phyloP scores from a whole-genome alignment of 2,888 invertebrate genomes.

The Caenorhabditis doughertyi region DNA sequence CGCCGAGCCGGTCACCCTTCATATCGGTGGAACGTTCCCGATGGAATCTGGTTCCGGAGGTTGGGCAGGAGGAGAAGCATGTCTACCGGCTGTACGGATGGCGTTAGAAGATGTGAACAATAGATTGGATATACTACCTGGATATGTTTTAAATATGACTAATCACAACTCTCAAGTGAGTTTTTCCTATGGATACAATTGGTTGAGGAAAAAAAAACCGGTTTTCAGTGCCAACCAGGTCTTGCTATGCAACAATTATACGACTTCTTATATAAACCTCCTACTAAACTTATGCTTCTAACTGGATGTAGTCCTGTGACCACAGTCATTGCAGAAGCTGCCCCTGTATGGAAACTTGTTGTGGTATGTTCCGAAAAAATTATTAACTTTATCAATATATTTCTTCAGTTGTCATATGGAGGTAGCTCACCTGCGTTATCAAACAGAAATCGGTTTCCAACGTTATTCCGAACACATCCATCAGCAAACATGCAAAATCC shows the following conservation, averaged over 20 bases:
- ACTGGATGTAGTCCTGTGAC: conserved; percentile 98
- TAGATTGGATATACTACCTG: conserved; percentile 77
- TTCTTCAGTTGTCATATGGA: conserved; percentile 93
- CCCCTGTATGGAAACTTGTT: conserved; percentile 99
- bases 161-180: conserved; percentile 81
- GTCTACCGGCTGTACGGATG: conserved; percentile 94
- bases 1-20: conserved; percentile 84
- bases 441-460: conserved; percentile 96
- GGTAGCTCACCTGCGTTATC: conserved; percentile 98
- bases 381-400: background rate
- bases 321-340: conserved; percentile 98
- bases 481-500: conserved; percentile 94
- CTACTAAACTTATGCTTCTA: conserved; percentile 93
- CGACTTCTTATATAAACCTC: conserved; percentile 91
- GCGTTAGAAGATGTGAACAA: conserved; percentile 94
- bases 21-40: conserved; percentile 98
- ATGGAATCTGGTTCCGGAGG: conserved; percentile 89
- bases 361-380: conserved; percentile 87
- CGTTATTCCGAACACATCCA: conserved; percentile 98
- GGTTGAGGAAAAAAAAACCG: background rate
- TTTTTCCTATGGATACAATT: background rate
- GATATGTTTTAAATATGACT: conserved; percentile 79
- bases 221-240: conserved; percentile 95
- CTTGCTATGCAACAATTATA: conserved; percentile 98
- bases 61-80: conserved; percentile 94